Conservation (phyloP, 2,888 invertebrate species). For the Standfussiana lucernea region DNA sequence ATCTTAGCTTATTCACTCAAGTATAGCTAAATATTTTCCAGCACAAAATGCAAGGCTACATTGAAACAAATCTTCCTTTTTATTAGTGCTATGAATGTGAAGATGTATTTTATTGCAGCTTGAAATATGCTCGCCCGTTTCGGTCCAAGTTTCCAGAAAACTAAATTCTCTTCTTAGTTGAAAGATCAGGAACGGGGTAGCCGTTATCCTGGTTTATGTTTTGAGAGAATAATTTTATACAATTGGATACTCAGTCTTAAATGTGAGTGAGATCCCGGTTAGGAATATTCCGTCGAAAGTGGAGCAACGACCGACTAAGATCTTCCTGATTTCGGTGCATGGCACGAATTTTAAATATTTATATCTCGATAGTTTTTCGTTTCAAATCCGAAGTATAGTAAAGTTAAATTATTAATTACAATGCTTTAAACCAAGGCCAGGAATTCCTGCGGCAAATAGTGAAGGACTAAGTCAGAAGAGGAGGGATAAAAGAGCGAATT, state of each 20-base stretch:
- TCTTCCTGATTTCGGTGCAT: background rate
- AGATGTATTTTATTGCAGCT: conserved; percentile 71
- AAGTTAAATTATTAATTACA: background rate
- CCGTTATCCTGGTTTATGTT: conserved; percentile 46
- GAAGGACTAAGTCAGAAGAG: background rate
- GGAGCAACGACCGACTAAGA: background rate
- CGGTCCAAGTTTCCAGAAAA: conserved; percentile 64
- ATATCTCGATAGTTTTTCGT: background rate
- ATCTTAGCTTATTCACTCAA: conserved; percentile 52
- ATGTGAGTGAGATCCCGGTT: conserved; percentile 7
- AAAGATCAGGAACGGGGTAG: conserved; percentile 52
- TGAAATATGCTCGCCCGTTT: conserved; percentile 68
- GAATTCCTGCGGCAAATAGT: conserved; percentile 18
- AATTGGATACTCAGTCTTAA: conserved; percentile 29
- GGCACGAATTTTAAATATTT: background rate
- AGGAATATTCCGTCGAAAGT: conserved; percentile 15
- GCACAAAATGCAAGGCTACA: conserved; percentile 67
- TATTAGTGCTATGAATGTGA: conserved; percentile 70
- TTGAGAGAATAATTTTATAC: conserved; percentile 37
- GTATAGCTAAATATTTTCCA: conserved; percentile 59
- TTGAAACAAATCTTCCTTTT: conserved; percentile 69
- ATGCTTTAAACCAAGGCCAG: background rate
- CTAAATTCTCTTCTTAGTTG: conserved; percentile 64
- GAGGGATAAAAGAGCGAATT: conserved; percentile 39
- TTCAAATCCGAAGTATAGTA: background rate